These are phyloP conservation scores for Mythimna loreyi DNA, from an alignment of 2,888 invertebrate genomes.

Conservation along the genomic window DNA sequence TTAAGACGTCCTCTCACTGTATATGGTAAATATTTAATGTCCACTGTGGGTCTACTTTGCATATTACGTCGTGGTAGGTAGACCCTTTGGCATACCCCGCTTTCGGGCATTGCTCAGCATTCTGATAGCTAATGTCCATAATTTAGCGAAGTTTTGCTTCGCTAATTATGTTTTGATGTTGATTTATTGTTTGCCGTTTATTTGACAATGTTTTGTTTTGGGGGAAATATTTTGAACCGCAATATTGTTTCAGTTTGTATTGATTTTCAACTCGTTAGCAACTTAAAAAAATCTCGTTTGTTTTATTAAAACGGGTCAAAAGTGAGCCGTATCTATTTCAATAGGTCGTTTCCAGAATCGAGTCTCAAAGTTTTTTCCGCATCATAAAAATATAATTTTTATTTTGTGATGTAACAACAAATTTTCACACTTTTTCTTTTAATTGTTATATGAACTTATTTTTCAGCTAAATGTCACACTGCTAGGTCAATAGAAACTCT, in stretches of 20 bases:
- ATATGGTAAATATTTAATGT: slow-evolving; percentile 72
- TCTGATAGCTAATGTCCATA: slow-evolving; percentile 66
- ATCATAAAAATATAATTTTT: too few relatives aligned
- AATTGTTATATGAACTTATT: too few relatives aligned
- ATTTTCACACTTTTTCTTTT: too few relatives aligned
- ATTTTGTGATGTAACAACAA: too few relatives aligned
- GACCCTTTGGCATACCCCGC: slow-evolving; percentile 53
- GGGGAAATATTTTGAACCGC: neutral
- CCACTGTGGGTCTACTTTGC: slow-evolving; percentile 68
- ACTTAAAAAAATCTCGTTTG: neutral
- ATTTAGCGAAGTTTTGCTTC: slow-evolving; percentile 55
- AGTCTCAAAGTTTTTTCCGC: too few relatives aligned
- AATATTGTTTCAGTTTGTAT: neutral
- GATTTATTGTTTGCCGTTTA: slow-evolving; percentile 41
- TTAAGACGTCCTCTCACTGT: slow-evolving; percentile 62
- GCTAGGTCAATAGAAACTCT: too few relatives aligned
- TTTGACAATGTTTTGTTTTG: slow-evolving; percentile 26
- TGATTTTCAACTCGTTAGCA: neutral
- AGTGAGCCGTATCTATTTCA: too few relatives aligned
- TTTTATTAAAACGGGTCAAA: neutral
- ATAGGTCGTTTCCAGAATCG: too few relatives aligned
- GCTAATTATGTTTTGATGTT: slow-evolving; percentile 60
- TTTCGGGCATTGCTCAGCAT: slow-evolving; percentile 60
- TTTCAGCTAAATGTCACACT: too few relatives aligned
- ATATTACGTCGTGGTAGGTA: slow-evolving; percentile 66